A percentile compares a stretch with the other conserved stretches of the same genome.
Evolutionary conservation across 1,140 invertebrate species (phyloP).

Genomic region (Oryzaephilus surinamensis): DNA sequence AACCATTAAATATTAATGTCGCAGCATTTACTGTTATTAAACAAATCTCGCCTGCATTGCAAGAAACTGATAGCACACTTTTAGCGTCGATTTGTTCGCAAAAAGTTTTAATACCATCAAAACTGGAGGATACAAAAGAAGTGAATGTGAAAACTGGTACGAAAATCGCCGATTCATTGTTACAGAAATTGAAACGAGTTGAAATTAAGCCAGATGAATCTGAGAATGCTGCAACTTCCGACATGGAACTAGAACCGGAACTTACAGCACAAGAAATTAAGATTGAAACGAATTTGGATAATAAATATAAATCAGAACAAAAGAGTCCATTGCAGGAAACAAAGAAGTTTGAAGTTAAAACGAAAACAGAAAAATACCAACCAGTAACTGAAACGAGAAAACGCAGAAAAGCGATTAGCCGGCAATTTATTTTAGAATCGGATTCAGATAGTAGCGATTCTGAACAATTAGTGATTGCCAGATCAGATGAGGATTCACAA

Average conservation of each 20-base stretch:
- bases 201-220: constrained; percentile 28
- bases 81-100: constrained; percentile 29
- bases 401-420: constrained; percentile 35
- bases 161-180: constrained; percentile 32
- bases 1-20: not conserved
- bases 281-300: constrained; percentile 23
- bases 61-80: constrained; percentile 33
- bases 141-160: constrained; percentile 29
- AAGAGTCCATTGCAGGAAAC: constrained; percentile 19
- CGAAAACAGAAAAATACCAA: constrained; percentile 16
- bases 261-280: constrained; percentile 11
- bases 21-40: constrained; percentile 3
- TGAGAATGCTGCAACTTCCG: too few relatives aligned
- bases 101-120: constrained; percentile 26
- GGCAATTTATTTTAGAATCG: constrained; percentile 36
- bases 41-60: constrained; percentile 33
- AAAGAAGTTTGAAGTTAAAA: constrained; percentile 10
- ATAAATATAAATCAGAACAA: constrained; percentile 10
- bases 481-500: constrained; percentile 32
- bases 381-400: constrained; percentile 20
- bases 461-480: constrained; percentile 49
- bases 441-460: constrained; percentile 60
- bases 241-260: constrained; percentile 16
- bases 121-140: constrained; percentile 37
- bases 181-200: constrained; percentile 33